Conservation (phyloP, 2,113 vertebrate species). For the Nycticryphes semicollaris region DNA sequence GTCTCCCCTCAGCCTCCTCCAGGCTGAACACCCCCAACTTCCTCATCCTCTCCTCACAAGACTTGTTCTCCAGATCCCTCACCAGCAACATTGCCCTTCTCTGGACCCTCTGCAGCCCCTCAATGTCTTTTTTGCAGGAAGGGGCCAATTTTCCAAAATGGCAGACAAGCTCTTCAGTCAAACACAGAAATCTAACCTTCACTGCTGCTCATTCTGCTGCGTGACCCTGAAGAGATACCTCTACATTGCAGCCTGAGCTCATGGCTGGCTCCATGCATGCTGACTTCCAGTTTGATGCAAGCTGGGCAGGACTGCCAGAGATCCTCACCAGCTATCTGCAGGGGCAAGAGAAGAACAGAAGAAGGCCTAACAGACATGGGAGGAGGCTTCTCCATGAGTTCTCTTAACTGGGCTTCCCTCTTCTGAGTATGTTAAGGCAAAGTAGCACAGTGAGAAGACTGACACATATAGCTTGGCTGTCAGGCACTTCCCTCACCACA, state of each 20-base stretch:
- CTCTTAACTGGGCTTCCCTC: background rate
- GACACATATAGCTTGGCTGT: background rate
- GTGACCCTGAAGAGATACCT: background rate
- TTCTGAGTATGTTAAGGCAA: accelerated
- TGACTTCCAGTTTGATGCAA: background rate
- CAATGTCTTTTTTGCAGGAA: too few species aligned
- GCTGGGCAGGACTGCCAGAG: background rate
- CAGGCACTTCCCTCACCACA: background rate
- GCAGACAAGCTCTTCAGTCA: background rate
- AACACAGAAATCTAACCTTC: background rate
- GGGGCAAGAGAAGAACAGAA: background rate
- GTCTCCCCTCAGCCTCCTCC: too few species aligned
- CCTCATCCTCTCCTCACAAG: too few species aligned
- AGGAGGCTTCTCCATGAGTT: background rate
- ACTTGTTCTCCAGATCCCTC: too few species aligned
- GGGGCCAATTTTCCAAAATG: background rate
- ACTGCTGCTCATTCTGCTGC: background rate
- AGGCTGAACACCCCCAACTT: too few species aligned
- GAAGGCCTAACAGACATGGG: background rate
- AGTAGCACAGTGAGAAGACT: background rate
- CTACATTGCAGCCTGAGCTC: accelerated
- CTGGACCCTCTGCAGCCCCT: too few species aligned
- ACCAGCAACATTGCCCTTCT: too few species aligned
- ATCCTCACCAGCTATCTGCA: background rate
- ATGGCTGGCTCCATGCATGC: accelerated